These are phyloP conservation scores for Chionodraco myersi DNA, from an alignment of 2,113 vertebrate genomes.

Conservation along the genomic window DNA sequence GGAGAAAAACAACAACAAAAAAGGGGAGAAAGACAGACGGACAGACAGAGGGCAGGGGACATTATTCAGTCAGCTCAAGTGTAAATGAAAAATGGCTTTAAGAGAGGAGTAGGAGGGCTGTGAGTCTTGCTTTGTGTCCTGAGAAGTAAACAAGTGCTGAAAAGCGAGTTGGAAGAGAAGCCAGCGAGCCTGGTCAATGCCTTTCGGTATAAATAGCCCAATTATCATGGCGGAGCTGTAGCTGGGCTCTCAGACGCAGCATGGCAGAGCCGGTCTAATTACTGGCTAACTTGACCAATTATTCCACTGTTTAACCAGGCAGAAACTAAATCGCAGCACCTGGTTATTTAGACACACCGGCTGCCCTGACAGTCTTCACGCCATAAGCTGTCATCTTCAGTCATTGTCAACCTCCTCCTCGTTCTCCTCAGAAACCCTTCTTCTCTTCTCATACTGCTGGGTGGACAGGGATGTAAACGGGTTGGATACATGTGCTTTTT, in stretches of 20 bases:
- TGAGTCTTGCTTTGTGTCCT: constrained; percentile 39
- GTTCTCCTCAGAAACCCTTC: constrained; percentile 5
- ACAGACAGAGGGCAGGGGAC: constrained; percentile 48
- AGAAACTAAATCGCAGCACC: constrained; percentile 70
- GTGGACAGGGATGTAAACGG: not conserved
- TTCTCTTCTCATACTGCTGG: not conserved
- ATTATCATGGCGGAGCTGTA: constrained; percentile 67
- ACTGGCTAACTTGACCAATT: constrained; percentile 78
- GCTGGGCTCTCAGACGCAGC: constrained; percentile 57
- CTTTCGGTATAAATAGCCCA: constrained; percentile 77
- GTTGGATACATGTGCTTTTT: not conserved
- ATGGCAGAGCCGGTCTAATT: constrained; percentile 73
- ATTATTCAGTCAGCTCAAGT: constrained; percentile 53
- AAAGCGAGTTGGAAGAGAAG: constrained; percentile 61
- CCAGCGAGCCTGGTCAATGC: constrained; percentile 64
- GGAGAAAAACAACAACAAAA: constrained; percentile 17
- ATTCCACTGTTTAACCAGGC: constrained; percentile 78
- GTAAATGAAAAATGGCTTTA: constrained; percentile 61
- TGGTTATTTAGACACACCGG: constrained; percentile 72
- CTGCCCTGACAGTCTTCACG: constrained; percentile 60
- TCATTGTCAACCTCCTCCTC: constrained; percentile 64
- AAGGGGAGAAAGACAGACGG: constrained; percentile 38
- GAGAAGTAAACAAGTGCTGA: constrained; percentile 68
- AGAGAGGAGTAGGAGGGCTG: constrained; percentile 12
- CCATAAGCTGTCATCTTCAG: constrained; percentile 68